Percentiles rank a stretch among this genome's conserved stretches.
These are phyloP conservation scores for Gymnogyps californianus DNA, from an alignment of 2,113 vertebrate genomes.

Conservation along the genomic window DNA sequence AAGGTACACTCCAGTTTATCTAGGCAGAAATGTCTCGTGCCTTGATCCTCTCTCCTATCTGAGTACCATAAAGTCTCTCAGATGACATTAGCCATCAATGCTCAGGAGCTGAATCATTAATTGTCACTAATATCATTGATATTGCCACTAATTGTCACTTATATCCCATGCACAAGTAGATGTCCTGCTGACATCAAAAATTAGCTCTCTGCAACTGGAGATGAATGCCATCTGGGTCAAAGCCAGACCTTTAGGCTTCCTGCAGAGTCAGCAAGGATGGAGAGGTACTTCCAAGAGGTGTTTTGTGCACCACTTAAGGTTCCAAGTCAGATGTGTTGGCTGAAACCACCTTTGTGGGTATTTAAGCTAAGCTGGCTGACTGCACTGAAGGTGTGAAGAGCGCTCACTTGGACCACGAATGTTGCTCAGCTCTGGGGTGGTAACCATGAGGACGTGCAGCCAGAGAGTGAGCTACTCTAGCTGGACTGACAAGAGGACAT, in stretches of 20 bases:
- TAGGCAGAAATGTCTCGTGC: neutral
- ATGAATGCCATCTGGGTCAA: neutral
- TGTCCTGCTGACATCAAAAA: neutral
- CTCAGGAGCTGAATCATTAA: neutral
- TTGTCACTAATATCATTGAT: neutral
- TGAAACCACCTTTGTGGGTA: neutral
- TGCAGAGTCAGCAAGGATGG: neutral
- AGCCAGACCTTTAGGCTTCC: neutral
- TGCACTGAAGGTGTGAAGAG: neutral
- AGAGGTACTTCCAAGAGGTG: neutral
- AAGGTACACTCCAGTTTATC: neutral
- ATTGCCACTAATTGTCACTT: neutral
- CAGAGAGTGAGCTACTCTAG: neutral
- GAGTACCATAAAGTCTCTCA: neutral
- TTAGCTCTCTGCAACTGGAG: neutral
- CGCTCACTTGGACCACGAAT: accelerated
- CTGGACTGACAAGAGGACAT: neutral
- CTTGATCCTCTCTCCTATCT: neutral
- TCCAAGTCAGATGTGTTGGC: neutral
- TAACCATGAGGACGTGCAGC: neutral
- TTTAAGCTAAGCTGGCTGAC: neutral
- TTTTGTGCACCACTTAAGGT: neutral
- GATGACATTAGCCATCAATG: neutral
- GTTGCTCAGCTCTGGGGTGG: neutral
- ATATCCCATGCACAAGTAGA: neutral